Base-by-base conservation (phyloP, 1,140 invertebrate genomes). In the Coelopa frigida region DNA sequence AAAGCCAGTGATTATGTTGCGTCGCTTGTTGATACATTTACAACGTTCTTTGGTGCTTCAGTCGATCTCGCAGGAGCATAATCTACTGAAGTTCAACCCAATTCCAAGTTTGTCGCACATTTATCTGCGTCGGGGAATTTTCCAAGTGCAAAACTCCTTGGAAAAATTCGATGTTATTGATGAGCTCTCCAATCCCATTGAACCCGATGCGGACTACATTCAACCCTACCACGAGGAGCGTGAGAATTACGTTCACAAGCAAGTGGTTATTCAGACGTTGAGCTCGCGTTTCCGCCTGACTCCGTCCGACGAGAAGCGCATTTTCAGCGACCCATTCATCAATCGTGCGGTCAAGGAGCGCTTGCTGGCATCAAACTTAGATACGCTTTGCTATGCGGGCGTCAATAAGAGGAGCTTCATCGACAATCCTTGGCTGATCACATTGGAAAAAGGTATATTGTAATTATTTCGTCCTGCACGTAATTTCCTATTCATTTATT, bases 341-440 rank as follows among this genome's bases (percentile, higher is more conserved):
- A n/a, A n/a, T n/a, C n/a, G n/a, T n/a, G n/a, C n/a, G n/a, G n/a
- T n/a, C n/a, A n/a, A n/a, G n/a, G 11, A 44, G 12, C 42, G 42
- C 12, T 23, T 36, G 3, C 32, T 49, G 12, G 14, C 27, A 1
- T 12, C 12, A 2, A 44, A 50, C 3, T 5, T 68, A 32, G 64
- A 67, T 23, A 45, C 40, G 4, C 44, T 68, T 4, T 18, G 47
- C 22, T 2, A 52, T 17, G 55, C 53, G 40, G 66, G 62, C 1
- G 53, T 68, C 3, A 53, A 24, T 5, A 60, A 57, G 20, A 42
- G 46, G 5, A 63, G 54, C 27, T 51, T 68, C n/a, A 7, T 68
- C 1, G 57, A 65, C 17, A 58, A 68, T 50, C 61, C 64, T 5
- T 68, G 64, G 64, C 21, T 68, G 2, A 15, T 68, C 10, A 51